Evolutionary conservation across 1,140 invertebrate species (phyloP).

Genomic region (Calephelis virginiensis): DNA sequence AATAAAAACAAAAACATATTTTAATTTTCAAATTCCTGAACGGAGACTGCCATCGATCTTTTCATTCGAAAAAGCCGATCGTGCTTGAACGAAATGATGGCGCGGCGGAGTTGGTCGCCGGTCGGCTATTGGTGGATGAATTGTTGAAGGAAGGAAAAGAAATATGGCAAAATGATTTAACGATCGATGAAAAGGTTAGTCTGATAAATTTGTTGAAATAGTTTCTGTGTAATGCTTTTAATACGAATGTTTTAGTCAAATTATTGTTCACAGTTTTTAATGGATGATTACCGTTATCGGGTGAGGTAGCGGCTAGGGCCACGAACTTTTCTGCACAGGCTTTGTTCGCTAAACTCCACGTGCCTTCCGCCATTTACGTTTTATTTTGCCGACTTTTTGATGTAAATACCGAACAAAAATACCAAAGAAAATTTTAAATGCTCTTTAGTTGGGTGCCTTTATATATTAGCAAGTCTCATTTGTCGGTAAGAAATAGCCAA

Average conservation of each 20-base stretch:
- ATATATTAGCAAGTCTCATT: neutral
- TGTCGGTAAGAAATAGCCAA: slow-evolving; percentile 25
- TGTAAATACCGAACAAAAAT: slow-evolving; percentile 16
- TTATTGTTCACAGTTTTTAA: slow-evolving; percentile 32
- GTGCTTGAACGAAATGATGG: slow-evolving; percentile 49
- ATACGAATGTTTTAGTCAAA: slow-evolving; percentile 16
- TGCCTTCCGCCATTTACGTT: slow-evolving; percentile 73
- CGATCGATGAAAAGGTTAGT: slow-evolving; percentile 67
- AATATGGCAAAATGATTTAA: slow-evolving; percentile 72
- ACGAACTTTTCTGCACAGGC: slow-evolving; percentile 58
- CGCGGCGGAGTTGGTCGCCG: slow-evolving; percentile 49
- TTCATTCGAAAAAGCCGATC: slow-evolving; percentile 54
- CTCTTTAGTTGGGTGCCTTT: neutral
- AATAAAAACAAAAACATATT: too few relatives aligned
- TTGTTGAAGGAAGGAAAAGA: slow-evolving; percentile 53
- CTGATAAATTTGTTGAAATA: slow-evolving; percentile 18
- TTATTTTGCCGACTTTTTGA: slow-evolving; percentile 32
- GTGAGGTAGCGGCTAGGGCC: slow-evolving; percentile 43
- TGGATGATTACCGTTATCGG: slow-evolving; percentile 56
- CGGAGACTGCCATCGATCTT: slow-evolving; percentile 51
- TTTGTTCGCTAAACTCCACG: slow-evolving; percentile 75
- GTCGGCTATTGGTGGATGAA: slow-evolving; percentile 56
- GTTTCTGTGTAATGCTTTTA: slow-evolving; percentile 14
- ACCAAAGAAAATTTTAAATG: neutral
- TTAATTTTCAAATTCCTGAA: slow-evolving; percentile 36